Base-by-base conservation (phyloP, 2,888 invertebrate species). In the Nasonovia ribisnigri region DNA sequence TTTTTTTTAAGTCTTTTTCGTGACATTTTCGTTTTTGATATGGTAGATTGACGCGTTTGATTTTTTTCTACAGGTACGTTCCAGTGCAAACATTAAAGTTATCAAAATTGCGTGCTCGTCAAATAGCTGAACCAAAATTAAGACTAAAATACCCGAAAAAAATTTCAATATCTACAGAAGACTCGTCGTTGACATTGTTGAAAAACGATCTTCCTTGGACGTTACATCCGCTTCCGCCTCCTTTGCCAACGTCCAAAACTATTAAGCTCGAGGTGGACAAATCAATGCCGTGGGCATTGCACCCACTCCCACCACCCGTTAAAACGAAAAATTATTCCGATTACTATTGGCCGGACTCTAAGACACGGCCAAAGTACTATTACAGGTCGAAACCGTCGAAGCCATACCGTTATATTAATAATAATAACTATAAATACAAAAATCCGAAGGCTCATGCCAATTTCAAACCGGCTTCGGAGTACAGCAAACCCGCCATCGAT, bases 241-340 rank as follows among this genome's bases (percentile, higher is more conserved):
- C 94, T 1, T 57, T 90, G 84, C 88, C 92, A 5, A 86, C 94
- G 36, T 36, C 89, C 51, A 92, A 84, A n/a, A 54, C 90, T 13
- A 86, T 84, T 0, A 46, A 24, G n/a, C 20, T 93, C 24, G 67
- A 84, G 24, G 43, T 84, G 43, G 87, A 90, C n/a, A 92, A 92
- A 46, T 87, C 94, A 16, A 84, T 94, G 51, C 94, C 94, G 5
- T 94, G 94, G 94, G 94, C 94, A 1, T 84, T 94, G 84, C 92
- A 94, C 42, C 94, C 94, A 5, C 54, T 94, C 3, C 94, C 94
- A 1, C 94, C 94, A 24, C 94, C 94, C 10, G 88, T 94, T 26
- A 92, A 94, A 46, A 94, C 94, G 26, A 93, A 86, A 42, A 86
- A 26, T 13, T 67, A 90, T 20, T 48, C 86, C n/a, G 93, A 93